Percentiles rank a stretch among this genome's conserved stretches.
phyloP scores from a whole-genome alignment of 2,113 vertebrate genomes.

The Eclectus roratus region DNA sequence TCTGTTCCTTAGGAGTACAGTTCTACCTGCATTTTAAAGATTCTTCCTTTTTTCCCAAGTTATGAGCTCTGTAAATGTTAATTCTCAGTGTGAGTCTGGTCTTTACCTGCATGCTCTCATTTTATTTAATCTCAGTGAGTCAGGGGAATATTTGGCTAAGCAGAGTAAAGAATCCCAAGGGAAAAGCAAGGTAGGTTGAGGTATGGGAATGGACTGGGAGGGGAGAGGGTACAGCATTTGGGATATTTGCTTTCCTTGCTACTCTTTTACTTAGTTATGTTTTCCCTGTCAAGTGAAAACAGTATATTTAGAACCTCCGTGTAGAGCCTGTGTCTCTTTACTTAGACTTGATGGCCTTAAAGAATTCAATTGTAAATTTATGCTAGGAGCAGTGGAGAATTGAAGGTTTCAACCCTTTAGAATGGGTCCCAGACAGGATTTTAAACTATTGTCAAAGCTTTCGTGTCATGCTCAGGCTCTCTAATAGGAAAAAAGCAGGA shows the following conservation, averaged over 20 bases:
- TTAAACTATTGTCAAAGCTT: not conserved
- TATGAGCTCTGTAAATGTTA: conserved; percentile 64
- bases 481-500: not conserved
- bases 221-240: not conserved
- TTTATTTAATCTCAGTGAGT: conserved; percentile 40
- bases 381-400: not conserved
- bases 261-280: not conserved
- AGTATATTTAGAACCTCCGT: not conserved
- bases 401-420: not conserved
- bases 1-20: conserved; percentile 3
- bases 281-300: conserved; percentile 2
- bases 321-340: not conserved
- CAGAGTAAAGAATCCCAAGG: conserved; percentile 9
- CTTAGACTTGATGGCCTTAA: not conserved
- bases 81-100: conserved; percentile 29
- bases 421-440: not conserved
- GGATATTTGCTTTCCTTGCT: not conserved
- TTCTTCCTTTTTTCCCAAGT: not conserved
- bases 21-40: conserved; percentile 39
- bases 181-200: not conserved
- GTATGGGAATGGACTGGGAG: not conserved
- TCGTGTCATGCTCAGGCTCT: not conserved
- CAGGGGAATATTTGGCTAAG: conserved; percentile 41
- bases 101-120: conserved; percentile 23
- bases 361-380: not conserved